Base-by-base conservation (phyloP, 2,113 vertebrate species). In the Sialia sialis region DNA sequence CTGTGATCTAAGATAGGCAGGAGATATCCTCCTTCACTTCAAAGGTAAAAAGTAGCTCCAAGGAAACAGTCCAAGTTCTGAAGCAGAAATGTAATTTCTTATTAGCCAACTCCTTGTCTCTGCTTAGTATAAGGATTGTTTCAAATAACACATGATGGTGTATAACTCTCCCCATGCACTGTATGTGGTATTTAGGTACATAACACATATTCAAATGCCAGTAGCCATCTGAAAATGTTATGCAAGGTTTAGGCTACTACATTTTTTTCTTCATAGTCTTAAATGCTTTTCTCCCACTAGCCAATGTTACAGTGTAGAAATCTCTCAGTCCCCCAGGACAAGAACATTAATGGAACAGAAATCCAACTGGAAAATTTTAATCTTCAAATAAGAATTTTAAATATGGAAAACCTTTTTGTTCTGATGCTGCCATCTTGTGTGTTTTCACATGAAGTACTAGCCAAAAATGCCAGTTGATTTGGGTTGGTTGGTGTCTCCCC, bases 391-490 rank as follows among this genome's bases (percentile, higher is more conserved):
- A 46, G 27, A 93, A 59, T 26, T 74, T 83, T 36, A 73, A 63
- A 56, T 39, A 9, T 74, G 60, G 49, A 83, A 95, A 95, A 36
- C 8, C 44, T 22, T 25, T 68, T 20, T 92, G 79, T 93, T 93
- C 62, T 69, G 38, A 72, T 93, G 93, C 21, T 77, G 74, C 93
- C 94, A 89, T 89, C 90, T 82, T 90, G 79, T 95, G 90, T 87
- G 84, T 87, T 95, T 84, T 85, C 83, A 36, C n/a, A 58, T 86
- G 73, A 94, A 94, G 54, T 94, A 83, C 93, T 69, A 48, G 82
- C n/a, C 76, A 59, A 19, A 82, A 49, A 18, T 54, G 6, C 26
- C 32, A 25, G 22, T 21, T 43, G 10, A 48, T 89, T 67, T 74
- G 62, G 23, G 18, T 52, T 76, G 51, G n/a, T 55, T 91, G 7